Evolutionary conservation across 2,113 vertebrate species (phyloP).

Genomic region (Crotalus tigris): DNA sequence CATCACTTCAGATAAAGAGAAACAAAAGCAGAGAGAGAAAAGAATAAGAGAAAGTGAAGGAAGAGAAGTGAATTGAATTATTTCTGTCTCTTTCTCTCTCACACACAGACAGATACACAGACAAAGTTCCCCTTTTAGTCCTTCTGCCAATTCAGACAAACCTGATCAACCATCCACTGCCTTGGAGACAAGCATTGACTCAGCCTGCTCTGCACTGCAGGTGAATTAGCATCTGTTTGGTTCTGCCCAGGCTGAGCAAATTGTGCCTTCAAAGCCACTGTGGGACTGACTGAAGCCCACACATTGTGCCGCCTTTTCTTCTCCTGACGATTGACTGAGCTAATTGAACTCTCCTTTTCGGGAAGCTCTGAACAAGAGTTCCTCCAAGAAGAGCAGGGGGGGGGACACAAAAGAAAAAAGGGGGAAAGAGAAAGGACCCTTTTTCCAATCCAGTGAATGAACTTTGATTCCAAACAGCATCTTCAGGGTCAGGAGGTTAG

Average conservation of each 20-base stretch:
- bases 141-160: conserved; percentile 18
- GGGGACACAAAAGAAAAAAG: conserved; percentile 4
- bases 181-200: neutral
- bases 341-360: conserved; percentile 39
- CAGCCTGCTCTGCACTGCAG: neutral
- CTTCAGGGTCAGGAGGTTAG: conserved; percentile 50
- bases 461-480: conserved; percentile 37
- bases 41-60: neutral
- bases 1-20: neutral
- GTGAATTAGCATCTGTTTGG: conserved; percentile 60
- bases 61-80: conserved; percentile 18
- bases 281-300: conserved; percentile 42
- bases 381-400: neutral
- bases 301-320: conserved; percentile 42
- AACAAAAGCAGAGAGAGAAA: neutral
- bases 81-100: neutral
- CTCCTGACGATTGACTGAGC: conserved; percentile 22
- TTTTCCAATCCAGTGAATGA: conserved; percentile 16
- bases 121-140: neutral
- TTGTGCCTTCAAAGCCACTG: conserved; percentile 46
- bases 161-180: conserved; percentile 34
- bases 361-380: conserved; percentile 14
- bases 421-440: neutral
- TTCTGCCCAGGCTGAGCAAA: conserved; percentile 51
- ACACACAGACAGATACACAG: neutral